These are phyloP conservation scores for Drosophila testacea DNA, from an alignment of 2,888 invertebrate genomes.

Conservation along the genomic window DNA sequence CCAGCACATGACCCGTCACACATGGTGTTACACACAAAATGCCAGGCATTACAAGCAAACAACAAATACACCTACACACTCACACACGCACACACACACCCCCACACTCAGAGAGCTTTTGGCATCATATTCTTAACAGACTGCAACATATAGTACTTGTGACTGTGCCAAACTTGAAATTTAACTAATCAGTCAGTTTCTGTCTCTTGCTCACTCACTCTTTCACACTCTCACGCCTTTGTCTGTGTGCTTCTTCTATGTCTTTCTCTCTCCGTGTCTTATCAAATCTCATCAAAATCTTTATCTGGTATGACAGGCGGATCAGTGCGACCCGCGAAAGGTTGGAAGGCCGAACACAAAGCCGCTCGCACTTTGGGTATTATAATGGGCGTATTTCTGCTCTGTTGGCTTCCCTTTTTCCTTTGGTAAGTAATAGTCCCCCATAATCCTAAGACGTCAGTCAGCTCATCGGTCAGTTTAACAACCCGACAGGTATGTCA, in stretches of 20 bases:
- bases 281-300: constrained; percentile 59
- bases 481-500: constrained; percentile 90
- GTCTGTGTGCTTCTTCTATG: background rate
- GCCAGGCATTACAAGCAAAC: constrained; percentile 31
- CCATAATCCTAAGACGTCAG: background rate
- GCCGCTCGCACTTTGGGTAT: constrained; percentile 98
- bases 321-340: constrained; percentile 90
- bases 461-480: constrained; percentile 18
- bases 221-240: background rate
- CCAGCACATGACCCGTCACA: constrained; percentile 56
- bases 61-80: constrained; percentile 22
- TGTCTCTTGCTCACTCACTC: background rate
- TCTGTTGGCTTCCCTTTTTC: constrained; percentile 99
- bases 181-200: constrained; percentile 57
- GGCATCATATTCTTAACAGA: constrained; percentile 28
- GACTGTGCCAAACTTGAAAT: constrained; percentile 51
- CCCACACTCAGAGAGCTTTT: constrained; percentile 25
- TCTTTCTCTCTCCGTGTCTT: background rate
- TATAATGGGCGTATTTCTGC: constrained; percentile 97
- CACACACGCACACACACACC: constrained; percentile 27
- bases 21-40: constrained; percentile 47
- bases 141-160: constrained; percentile 2
- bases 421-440: constrained; percentile 89
- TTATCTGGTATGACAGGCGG: constrained; percentile 81
- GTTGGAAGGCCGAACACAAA: constrained; percentile 95